These are phyloP conservation scores for Typhlichthys subterraneus DNA, from an alignment of 2,797 vertebrate species.

Conservation along the genomic window DNA sequence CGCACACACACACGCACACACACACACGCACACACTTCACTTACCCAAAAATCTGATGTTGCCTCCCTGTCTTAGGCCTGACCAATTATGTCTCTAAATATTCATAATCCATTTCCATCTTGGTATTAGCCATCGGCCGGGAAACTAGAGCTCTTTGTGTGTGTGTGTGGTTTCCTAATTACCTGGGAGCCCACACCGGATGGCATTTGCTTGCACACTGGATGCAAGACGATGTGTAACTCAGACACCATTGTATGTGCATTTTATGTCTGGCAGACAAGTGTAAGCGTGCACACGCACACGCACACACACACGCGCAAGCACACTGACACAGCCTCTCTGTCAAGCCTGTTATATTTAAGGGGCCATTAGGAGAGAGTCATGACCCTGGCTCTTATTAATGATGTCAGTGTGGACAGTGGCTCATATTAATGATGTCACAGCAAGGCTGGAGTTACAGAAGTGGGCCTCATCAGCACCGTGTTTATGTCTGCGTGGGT, in stretches of 20 bases:
- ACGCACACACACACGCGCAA: conserved; percentile 22
- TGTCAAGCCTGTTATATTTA: conserved; percentile 73
- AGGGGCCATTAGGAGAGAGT: conserved; percentile 65
- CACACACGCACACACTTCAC: conserved; percentile 39
- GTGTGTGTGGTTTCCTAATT: conserved; percentile 61
- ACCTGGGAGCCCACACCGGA: conserved; percentile 58
- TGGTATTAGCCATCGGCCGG: conserved; percentile 56
- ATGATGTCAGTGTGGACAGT: conserved; percentile 71
- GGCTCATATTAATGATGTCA: conserved; percentile 75
- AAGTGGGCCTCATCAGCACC: conserved; percentile 35
- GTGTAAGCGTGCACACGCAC: neutral
- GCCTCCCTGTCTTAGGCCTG: conserved; percentile 55
- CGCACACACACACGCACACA: conserved; percentile 16
- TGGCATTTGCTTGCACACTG: conserved; percentile 65
- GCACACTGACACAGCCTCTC: conserved; percentile 33
- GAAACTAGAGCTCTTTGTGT: conserved; percentile 47
- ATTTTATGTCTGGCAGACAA: conserved; percentile 28
- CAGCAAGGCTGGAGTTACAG: conserved; percentile 55
- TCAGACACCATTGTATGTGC: conserved; percentile 51
- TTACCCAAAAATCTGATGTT: conserved; percentile 65
- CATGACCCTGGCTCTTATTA: conserved; percentile 64
- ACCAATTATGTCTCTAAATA: conserved; percentile 80
- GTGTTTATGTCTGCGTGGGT: neutral
- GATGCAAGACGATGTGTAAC: conserved; percentile 66
- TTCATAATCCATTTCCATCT: conserved; percentile 72